A percentile compares a stretch with the other conserved stretches of the same genome.
Evolutionary conservation across 2,113 vertebrate species (phyloP).

Genomic region (Paramormyrops kingsleyae): DNA sequence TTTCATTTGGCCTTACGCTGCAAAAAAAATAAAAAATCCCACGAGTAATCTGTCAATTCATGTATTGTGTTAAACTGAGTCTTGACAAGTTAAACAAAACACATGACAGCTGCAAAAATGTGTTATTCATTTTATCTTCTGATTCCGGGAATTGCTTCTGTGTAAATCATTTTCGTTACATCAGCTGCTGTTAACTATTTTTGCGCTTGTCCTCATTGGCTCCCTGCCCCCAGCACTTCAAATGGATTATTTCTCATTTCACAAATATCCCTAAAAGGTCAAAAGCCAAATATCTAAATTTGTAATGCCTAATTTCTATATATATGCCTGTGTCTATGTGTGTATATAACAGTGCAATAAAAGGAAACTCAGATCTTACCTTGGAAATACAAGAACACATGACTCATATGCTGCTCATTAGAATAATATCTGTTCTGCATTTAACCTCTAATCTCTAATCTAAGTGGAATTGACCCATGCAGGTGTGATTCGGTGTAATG

Average conservation of each 20-base stretch:
- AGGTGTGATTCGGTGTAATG: background rate
- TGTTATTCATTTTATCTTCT: constrained; percentile 3
- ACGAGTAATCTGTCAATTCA: background rate
- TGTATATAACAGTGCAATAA: background rate
- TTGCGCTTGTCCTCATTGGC: background rate
- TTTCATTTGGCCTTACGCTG: background rate
- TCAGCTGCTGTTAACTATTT: constrained; percentile 1
- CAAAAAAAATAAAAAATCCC: background rate
- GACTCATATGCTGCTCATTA: background rate
- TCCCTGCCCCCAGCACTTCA: background rate
- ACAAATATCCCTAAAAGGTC: background rate
- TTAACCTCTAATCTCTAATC: background rate
- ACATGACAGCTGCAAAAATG: constrained; percentile 1
- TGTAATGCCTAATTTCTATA: background rate
- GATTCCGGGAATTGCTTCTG: background rate
- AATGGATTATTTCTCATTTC: background rate
- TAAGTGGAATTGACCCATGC: background rate
- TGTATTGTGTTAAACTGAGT: constrained; percentile 2
- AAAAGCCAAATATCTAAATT: background rate
- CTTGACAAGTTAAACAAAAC: constrained; percentile 5
- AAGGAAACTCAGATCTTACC: background rate
- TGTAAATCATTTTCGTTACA: background rate
- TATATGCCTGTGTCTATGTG: background rate
- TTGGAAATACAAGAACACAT: background rate
- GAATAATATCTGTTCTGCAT: background rate